These are phyloP conservation scores for Thomomys bottae DNA, from an alignment of 2,113 vertebrate genomes.

Conservation along the genomic window DNA sequence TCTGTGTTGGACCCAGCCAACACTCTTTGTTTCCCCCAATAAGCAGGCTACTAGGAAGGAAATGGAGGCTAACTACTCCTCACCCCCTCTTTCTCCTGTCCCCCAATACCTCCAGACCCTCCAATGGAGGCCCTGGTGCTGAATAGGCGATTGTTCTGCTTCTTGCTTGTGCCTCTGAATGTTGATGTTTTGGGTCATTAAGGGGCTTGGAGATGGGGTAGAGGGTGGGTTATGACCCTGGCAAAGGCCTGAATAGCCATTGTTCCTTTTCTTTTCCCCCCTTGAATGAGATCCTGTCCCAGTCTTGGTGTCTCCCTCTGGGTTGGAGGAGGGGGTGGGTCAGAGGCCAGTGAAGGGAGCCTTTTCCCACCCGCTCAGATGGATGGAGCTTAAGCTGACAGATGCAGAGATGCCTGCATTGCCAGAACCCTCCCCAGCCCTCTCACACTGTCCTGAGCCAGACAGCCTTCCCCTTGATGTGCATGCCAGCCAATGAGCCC, in stretches of 20 bases:
- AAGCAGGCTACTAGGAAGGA: constrained; percentile 45
- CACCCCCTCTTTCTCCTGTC: not conserved
- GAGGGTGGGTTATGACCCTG: constrained; percentile 85
- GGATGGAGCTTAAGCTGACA: constrained; percentile 59
- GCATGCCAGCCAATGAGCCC: not conserved
- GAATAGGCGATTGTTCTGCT: constrained; percentile 86
- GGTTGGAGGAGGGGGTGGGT: constrained; percentile 59
- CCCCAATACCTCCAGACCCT: not conserved
- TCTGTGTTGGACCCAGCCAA: not conserved
- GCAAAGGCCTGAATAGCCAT: constrained; percentile 86
- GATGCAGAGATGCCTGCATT: constrained; percentile 69
- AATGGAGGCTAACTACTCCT: not conserved
- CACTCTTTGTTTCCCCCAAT: constrained; percentile 31
- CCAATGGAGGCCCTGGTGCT: constrained; percentile 65
- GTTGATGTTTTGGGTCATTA: constrained; percentile 89
- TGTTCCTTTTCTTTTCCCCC: constrained; percentile 86
- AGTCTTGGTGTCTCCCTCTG: constrained; percentile 66
- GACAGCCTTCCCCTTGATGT: not conserved
- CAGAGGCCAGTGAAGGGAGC: constrained; percentile 10
- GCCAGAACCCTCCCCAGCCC: not conserved
- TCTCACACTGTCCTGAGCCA: not conserved
- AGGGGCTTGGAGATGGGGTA: constrained; percentile 82
- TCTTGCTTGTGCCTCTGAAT: constrained; percentile 82
- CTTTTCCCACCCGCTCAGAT: constrained; percentile 82
- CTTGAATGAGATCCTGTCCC: constrained; percentile 85